Percentiles rank a stretch among this genome's conserved stretches.
Conservation (phyloP, 2,113 vertebrate genomes). For the Istiophorus platypterus region DNA sequence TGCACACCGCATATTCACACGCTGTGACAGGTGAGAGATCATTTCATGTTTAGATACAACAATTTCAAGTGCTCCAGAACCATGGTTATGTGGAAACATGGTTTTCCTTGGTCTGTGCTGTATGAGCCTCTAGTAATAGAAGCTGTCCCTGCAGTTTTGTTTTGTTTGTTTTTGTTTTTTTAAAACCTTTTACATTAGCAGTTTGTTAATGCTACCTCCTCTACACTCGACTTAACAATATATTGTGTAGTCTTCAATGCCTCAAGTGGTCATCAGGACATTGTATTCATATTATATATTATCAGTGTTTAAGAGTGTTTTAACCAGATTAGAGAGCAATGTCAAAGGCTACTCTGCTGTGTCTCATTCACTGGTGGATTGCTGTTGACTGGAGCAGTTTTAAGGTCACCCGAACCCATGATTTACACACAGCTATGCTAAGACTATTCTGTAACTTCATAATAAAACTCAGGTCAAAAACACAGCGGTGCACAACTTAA, state of each 20-base stretch:
- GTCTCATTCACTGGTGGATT: conserved; percentile 19
- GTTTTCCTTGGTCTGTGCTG: too few species aligned
- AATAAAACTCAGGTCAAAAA: conserved; percentile 44
- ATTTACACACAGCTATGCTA: conserved; percentile 47
- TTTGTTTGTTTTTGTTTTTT: too few species aligned
- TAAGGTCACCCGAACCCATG: conserved; percentile 34
- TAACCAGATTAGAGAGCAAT: conserved; percentile 40
- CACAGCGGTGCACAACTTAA: conserved; percentile 49
- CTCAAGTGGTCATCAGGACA: too few species aligned
- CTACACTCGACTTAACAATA: neutral
- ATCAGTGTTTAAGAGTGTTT: neutral
- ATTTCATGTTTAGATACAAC: too few species aligned
- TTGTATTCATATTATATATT: too few species aligned
- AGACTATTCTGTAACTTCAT: conserved; percentile 38
- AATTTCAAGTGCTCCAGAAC: too few species aligned
- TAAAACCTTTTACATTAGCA: neutral
- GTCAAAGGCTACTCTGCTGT: conserved; percentile 9
- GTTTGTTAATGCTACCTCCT: neutral
- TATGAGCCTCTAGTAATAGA: too few species aligned
- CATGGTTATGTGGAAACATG: too few species aligned
- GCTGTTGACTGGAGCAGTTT: conserved; percentile 25
- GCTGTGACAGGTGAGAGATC: too few species aligned
- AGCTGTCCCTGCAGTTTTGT: too few species aligned
- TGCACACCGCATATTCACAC: too few species aligned
- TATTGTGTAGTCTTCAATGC: too few species aligned